Base-by-base conservation (phyloP, 2,888 invertebrate species). In the Dromius quadrimaculatus region DNA sequence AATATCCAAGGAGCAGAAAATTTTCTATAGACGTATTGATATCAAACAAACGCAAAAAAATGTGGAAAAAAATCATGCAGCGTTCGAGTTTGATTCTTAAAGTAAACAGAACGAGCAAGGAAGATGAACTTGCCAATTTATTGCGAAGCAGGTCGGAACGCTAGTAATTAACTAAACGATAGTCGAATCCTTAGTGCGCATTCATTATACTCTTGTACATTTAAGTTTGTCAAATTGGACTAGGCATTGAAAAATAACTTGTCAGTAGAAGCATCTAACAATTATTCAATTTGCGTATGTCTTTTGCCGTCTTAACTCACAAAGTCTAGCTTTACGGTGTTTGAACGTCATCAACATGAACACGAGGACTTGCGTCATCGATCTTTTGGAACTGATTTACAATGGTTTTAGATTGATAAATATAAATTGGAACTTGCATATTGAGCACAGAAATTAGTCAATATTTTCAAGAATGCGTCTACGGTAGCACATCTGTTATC, bases 171-270 rank as follows among this genome's bases (percentile, higher is more conserved):
- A n/a, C n/a, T n/a, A n/a, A n/a, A n/a, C n/a, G n/a, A n/a, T n/a
- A n/a, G n/a, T n/a, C n/a, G n/a, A n/a, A n/a, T n/a, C n/a, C n/a
- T n/a, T n/a, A n/a, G n/a, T n/a, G n/a, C n/a, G n/a, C n/a, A n/a
- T n/a, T n/a, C n/a, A n/a, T n/a, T n/a, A 54, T 54, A 28, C 28
- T 28, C 28, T 54, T 28, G 50, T 54, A 15, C 28, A 54, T 54
- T 54, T 54, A 54, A 54, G 23, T 50, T 54, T 54, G 50, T 54
- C 50, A 54, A 41, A 41, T 41, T 41, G 41, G 4, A 15, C 15
- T 17, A 15, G 50, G 50, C 50, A 54, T 28, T 54, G 50, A 54
- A 54, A 54, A 54, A 54, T 54, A 54, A 28, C 28, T 28, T 54
- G 50, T 54, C 50, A 54, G 28, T 28, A 15, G 17, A 15, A 13